Evolutionary conservation across 2,113 vertebrate species (phyloP).

Genomic region (Leuciscus idus): DNA sequence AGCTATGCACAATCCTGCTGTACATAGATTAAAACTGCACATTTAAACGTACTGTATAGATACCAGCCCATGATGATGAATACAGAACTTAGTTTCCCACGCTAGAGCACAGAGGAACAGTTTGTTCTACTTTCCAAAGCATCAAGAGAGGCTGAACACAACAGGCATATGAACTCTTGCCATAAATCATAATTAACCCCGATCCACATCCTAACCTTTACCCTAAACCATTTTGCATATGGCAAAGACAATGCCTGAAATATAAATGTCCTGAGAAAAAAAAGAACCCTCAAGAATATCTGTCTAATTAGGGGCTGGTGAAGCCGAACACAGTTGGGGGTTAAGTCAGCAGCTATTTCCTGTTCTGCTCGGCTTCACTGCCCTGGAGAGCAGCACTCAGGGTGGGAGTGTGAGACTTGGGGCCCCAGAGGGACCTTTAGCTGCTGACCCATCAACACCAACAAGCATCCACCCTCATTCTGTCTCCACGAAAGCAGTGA

Average conservation of each 20-base stretch:
- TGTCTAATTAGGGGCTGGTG: slow-evolving; percentile 24
- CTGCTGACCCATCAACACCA: slow-evolving; percentile 33
- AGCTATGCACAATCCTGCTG: neutral
- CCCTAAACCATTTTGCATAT: slow-evolving; percentile 15
- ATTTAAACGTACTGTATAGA: neutral
- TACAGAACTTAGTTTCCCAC: neutral
- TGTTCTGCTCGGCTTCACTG: slow-evolving; percentile 35
- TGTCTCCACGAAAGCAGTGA: neutral
- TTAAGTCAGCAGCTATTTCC: slow-evolving; percentile 37
- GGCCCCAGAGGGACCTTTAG: slow-evolving; percentile 12
- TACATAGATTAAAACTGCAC: neutral
- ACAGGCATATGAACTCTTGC: neutral
- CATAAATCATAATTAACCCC: slow-evolving; percentile 41
- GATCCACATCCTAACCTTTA: neutral
- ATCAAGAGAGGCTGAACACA: slow-evolving; percentile 10
- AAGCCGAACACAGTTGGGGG: neutral
- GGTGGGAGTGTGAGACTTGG: slow-evolving; percentile 26
- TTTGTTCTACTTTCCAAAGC: slow-evolving; percentile 6
- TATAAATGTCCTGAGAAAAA: slow-evolving; percentile 24
- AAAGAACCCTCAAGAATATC: slow-evolving; percentile 10
- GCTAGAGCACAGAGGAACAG: neutral
- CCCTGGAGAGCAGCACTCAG: slow-evolving; percentile 28
- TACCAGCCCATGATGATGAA: neutral
- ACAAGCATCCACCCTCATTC: slow-evolving; percentile 24
- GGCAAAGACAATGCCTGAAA: neutral